Conservation (phyloP, 2,113 vertebrate genomes). For the Vulpes lagopus region DNA sequence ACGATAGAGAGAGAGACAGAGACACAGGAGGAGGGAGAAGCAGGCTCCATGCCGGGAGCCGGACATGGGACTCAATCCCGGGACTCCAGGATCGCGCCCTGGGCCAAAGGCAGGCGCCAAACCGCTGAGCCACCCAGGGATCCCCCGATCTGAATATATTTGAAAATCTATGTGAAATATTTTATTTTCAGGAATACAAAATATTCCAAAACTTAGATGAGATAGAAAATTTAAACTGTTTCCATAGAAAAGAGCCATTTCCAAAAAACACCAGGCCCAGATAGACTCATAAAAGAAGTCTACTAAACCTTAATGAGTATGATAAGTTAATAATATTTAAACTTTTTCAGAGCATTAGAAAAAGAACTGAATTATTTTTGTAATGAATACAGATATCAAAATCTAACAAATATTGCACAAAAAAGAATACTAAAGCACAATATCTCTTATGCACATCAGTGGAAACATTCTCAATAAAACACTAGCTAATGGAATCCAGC, state of each 20-base stretch:
- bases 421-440: neutral
- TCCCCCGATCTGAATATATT: neutral
- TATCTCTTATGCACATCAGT: neutral
- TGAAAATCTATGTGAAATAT: neutral
- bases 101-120: no score
- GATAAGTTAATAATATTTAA: neutral
- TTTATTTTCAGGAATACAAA: neutral
- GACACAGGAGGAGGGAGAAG: no score
- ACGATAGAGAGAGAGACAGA: no score
- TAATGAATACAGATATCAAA: neutral
- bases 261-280: neutral
- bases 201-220: neutral
- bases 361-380: neutral
- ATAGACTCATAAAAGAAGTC: neutral
- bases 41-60: no score
- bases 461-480: neutral
- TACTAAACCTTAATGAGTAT: neutral
- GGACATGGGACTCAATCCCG: no score
- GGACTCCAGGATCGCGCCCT: no score
- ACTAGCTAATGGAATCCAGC: neutral
- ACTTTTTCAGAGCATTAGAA: neutral
- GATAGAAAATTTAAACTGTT: constrained; percentile 5
- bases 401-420: neutral
- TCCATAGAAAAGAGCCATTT: neutral
- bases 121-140: no score